Evolutionary conservation across 2,113 vertebrate genomes (phyloP).

Genomic region (Macheiramphus alcinus): DNA sequence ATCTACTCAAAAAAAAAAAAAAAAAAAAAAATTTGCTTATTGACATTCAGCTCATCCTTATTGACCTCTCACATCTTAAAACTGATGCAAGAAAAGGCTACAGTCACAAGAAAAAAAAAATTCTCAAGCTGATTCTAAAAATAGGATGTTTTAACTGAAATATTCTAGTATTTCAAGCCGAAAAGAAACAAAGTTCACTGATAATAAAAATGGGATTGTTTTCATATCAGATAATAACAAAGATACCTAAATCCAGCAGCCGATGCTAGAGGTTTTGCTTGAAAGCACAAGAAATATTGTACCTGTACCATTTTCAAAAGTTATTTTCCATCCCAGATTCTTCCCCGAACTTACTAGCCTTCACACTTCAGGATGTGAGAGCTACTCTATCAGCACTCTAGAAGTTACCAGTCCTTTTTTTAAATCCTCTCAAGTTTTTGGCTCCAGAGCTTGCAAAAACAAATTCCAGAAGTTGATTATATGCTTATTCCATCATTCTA

Average conservation of each 20-base stretch:
- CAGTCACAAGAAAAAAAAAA: background rate
- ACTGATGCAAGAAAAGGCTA: background rate
- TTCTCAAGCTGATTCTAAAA: background rate
- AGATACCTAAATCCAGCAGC: background rate
- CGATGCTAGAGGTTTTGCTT: background rate
- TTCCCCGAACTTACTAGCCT: background rate
- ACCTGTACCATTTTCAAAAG: background rate
- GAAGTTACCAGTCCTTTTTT: background rate
- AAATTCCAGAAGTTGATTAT: background rate
- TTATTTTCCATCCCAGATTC: background rate
- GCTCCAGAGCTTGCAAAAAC: background rate
- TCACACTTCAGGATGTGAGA: too few species aligned
- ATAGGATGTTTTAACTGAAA: background rate
- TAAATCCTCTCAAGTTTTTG: background rate
- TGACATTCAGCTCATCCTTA: background rate
- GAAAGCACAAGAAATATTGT: background rate
- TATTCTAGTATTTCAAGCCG: background rate
- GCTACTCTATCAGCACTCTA: background rate
- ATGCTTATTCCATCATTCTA: background rate
- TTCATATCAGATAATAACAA: background rate
- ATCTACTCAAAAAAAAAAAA: constrained; percentile 70
- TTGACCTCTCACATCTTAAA: background rate
- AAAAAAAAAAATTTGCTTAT: background rate
- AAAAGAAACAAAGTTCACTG: background rate
- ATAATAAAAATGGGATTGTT: background rate